Base-by-base conservation (phyloP, 2,888 invertebrate genomes). In the Spodoptera exigua region DNA sequence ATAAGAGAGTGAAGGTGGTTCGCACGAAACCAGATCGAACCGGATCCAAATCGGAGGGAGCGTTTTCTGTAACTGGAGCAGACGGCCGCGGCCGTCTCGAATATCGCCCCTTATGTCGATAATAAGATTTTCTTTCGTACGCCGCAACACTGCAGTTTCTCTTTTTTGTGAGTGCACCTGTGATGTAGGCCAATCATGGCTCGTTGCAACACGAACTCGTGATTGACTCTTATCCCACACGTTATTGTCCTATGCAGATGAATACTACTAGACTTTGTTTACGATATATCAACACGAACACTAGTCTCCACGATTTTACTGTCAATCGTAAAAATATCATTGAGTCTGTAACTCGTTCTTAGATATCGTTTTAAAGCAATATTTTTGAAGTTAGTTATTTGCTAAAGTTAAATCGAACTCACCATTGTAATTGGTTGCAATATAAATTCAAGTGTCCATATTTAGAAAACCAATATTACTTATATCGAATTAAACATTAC, bases 11-110 rank as follows among this genome's bases (percentile, higher is more conserved):
- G 89, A 87, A 90, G 87, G 90, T 83, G 79, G 81, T 85, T 86
- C 84, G 84, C 86, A 85, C 83, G 88, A 90, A 90, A 91, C 90
- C 83, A 86, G 88, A 90, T 82, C 86, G 83, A 92, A 92, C 93
- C 93, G 93, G 93, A 92, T 93, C 85, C 89, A 85, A 89, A 88
- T 86, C 86, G 77, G 86, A 85, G 90, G 91, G 91, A 88, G 87
- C 87, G 87, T 87, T 89, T 87, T 88, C 89, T 87, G 92, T 90
- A 93, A 94, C 92, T 93, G 92, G 93, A 93, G 93, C 93, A 92
- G 82, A 77, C 87, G 79, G 83, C 80, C 87, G 88, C 87, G 79
- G 82, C 80, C 86, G 88, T 85, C 90, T 93, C 92, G 89, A 89
- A 90, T 93, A 87, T 92, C 92, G 92, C 89, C 91, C 93, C 92